Evolutionary conservation across 2,113 vertebrate species (phyloP).

Genomic region (Nothoprocta pentlandii): DNA sequence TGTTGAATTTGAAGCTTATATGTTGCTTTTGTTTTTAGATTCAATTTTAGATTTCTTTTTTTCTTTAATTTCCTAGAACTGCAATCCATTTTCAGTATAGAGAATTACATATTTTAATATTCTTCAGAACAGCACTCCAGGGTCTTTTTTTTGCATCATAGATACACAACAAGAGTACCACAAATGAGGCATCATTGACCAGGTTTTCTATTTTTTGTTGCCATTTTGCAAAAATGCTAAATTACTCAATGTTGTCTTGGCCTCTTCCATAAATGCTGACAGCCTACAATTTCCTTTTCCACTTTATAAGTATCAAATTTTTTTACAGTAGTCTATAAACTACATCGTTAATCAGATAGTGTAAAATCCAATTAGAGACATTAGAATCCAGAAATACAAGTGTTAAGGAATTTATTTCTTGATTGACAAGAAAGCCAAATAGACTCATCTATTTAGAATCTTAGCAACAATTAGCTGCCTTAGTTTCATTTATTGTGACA

Average conservation of each 20-base stretch:
- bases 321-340: constrained; percentile 82
- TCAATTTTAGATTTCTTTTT: constrained; percentile 31
- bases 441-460: constrained; percentile 87
- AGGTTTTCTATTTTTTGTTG: constrained; percentile 29
- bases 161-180: constrained; percentile 16
- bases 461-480: constrained; percentile 87
- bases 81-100: constrained; percentile 6
- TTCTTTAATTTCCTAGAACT: constrained; percentile 32
- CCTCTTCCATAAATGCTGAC: constrained; percentile 75
- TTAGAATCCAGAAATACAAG: constrained; percentile 87
- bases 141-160: constrained; percentile 37
- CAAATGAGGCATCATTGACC: constrained; percentile 46
- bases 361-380: constrained; percentile 86
- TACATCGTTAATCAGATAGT: constrained; percentile 84
- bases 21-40: background rate
- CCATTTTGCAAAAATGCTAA: constrained; percentile 49
- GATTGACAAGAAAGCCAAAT: constrained; percentile 88
- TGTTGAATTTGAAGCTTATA: background rate
- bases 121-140: background rate
- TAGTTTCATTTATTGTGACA: constrained; percentile 90
- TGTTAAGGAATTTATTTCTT: constrained; percentile 88
- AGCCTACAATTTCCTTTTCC: constrained; percentile 72
- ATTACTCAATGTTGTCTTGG: constrained; percentile 67
- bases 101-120: constrained; percentile 14
- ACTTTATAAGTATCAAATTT: constrained; percentile 74